These are phyloP conservation scores for Eupithecia abbreviata DNA, from an alignment of 2,888 invertebrate species.

Conservation along the genomic window DNA sequence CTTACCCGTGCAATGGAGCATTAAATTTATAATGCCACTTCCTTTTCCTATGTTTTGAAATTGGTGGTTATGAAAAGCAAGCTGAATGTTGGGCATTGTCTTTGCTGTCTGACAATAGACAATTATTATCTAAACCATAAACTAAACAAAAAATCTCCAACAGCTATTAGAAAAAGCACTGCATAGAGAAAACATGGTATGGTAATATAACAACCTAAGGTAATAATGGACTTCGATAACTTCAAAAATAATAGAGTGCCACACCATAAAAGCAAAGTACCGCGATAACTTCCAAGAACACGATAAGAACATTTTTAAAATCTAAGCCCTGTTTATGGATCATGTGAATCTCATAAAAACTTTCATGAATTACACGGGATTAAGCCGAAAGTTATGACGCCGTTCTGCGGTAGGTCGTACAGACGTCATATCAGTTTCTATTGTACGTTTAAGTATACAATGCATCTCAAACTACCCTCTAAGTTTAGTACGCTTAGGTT, in stretches of 20 bases:
- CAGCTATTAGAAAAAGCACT: not conserved
- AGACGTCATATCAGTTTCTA: conserved; percentile 44
- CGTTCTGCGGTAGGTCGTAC: conserved; percentile 79
- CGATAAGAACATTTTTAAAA: conserved; percentile 55
- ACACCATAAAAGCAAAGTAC: conserved; percentile 40
- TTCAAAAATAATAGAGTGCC: conserved; percentile 41
- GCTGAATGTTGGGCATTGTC: conserved; percentile 1
- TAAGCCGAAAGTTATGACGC: conserved; percentile 69
- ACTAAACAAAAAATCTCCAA: not conserved
- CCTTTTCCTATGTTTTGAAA: conserved; percentile 45
- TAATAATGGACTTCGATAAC: conserved; percentile 23
- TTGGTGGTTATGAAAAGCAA: conserved; percentile 29
- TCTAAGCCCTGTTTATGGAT: conserved; percentile 58
- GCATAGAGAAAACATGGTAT: not conserved
- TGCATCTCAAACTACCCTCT: conserved; percentile 12
- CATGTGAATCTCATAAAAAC: conserved; percentile 70
- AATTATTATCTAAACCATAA: not conserved
- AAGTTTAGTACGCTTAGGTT: conserved; percentile 38
- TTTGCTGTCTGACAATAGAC: not conserved
- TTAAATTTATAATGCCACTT: conserved; percentile 46
- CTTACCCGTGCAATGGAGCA: conserved; percentile 42
- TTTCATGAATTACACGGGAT: conserved; percentile 74
- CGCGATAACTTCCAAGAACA: conserved; percentile 45
- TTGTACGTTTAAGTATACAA: conserved; percentile 40
- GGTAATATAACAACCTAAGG: not conserved